Evolutionary conservation across 2,888 invertebrate genomes (phyloP).

Genomic region (Temnothorax ravouxi): DNA sequence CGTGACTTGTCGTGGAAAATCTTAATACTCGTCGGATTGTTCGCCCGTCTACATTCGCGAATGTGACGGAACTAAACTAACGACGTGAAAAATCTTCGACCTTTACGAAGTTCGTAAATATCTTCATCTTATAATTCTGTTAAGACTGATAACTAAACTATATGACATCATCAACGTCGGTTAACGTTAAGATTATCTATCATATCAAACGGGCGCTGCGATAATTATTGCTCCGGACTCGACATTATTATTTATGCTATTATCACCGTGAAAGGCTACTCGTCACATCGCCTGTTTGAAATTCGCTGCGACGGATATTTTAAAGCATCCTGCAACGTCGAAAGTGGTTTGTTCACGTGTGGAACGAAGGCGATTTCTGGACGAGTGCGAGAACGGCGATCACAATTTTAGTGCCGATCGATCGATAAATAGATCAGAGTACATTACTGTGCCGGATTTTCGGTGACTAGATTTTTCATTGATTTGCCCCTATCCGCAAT

Average conservation of each 20-base stretch:
- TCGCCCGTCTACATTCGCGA: background rate
- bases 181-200: constrained; percentile 27
- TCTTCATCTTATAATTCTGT: background rate
- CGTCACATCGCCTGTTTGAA: background rate
- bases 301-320: background rate
- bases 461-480: constrained; percentile 70
- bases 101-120: constrained; percentile 2
- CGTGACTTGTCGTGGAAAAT: constrained; percentile 29
- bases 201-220: background rate
- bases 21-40: background rate
- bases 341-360: background rate
- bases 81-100: background rate
- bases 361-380: background rate
- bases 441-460: constrained; percentile 36
- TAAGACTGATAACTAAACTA: constrained; percentile 5
- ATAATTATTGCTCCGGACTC: constrained; percentile 14
- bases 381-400: background rate
- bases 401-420: background rate
- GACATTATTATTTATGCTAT: constrained; percentile 23
- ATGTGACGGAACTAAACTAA: background rate
- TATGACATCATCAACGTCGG: constrained; percentile 5
- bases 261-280: background rate
- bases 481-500: constrained; percentile 73
- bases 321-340: background rate
- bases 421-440: constrained; percentile 64